These are phyloP conservation scores for Meta bourneti DNA, from an alignment of 2,888 invertebrate genomes.

Conservation along the genomic window DNA sequence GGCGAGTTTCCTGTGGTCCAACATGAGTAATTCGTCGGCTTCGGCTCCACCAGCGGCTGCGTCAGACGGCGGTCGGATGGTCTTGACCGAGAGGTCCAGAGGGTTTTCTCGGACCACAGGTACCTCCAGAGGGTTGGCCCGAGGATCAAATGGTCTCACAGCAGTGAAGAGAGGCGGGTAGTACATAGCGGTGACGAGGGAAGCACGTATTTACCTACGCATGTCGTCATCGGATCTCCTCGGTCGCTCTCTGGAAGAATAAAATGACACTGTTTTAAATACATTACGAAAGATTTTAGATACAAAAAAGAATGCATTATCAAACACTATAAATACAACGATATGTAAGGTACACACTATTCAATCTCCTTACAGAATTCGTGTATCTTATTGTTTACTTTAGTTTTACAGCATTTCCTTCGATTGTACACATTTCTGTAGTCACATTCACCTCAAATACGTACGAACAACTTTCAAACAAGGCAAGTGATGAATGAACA, in stretches of 20 bases:
- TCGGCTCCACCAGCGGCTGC: conserved; percentile 84
- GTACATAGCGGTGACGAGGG: conserved; percentile 65
- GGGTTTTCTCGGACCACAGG: conserved; percentile 84
- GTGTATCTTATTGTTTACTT: too few relatives aligned
- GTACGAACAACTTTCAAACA: too few relatives aligned
- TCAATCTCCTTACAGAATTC: too few relatives aligned
- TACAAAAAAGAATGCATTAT: too few relatives aligned
- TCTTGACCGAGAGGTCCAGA: conserved; percentile 92
- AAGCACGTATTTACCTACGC: conserved; percentile 49
- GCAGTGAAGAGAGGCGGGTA: conserved; percentile 71
- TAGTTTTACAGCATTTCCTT: too few relatives aligned
- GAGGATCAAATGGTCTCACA: conserved; percentile 63
- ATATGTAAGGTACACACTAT: too few relatives aligned
- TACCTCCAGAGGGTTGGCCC: conserved; percentile 56
- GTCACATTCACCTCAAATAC: too few relatives aligned
- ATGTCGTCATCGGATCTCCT: conserved; percentile 63
- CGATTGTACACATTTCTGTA: too few relatives aligned
- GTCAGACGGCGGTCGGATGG: conserved; percentile 92
- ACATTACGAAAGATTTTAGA: neutral
- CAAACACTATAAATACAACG: too few relatives aligned
- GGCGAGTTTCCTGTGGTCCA: conserved; percentile 77
- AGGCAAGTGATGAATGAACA: too few relatives aligned
- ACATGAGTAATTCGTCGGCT: conserved; percentile 71
- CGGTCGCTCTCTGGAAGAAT: conserved; percentile 34
- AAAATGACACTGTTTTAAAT: neutral